Percentiles rank a stretch among this genome's conserved stretches.
phyloP scores from a whole-genome alignment of 2,888 invertebrate genomes.

The Magallana nippona region DNA sequence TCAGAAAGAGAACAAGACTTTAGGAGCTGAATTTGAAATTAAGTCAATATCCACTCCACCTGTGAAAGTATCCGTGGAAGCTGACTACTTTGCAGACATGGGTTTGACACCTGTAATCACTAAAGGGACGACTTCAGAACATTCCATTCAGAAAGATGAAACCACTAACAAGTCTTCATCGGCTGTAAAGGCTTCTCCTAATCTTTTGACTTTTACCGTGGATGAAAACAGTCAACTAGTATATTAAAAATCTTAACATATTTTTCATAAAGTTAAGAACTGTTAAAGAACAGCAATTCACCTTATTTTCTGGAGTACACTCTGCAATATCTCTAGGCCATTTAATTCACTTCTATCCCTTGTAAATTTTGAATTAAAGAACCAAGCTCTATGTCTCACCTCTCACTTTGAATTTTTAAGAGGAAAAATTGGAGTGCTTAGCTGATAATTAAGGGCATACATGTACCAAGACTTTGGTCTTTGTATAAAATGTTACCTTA shows the following conservation, averaged over 20 bases:
- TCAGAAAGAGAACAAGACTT: slow-evolving; percentile 46
- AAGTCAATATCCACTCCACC: slow-evolving; percentile 62
- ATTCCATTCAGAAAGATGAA: neutral
- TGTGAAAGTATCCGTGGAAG: slow-evolving; percentile 43
- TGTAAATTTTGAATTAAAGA: no score
- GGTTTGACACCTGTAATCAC: slow-evolving; percentile 67
- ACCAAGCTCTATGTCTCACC: no score
- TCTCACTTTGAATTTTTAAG: no score
- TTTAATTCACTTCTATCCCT: no score
- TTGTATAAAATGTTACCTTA: neutral
- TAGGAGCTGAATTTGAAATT: slow-evolving; percentile 69
- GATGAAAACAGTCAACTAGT: slow-evolving; percentile 28
- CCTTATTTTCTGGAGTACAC: no score
- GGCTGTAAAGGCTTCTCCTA: neutral
- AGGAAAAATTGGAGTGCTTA: no score
- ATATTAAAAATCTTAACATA: neutral
- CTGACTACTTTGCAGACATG: slow-evolving; percentile 94
- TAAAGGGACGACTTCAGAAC: neutral
- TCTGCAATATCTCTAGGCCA: no score
- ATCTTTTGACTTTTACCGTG: neutral
- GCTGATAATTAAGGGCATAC: no score
- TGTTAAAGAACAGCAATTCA: no score
- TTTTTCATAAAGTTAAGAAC: no score
- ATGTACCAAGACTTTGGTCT: no score
- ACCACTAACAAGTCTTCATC: neutral